Evolutionary conservation across 2,113 vertebrate genomes (phyloP).

Genomic region (Cyanocitta stelleri): DNA sequence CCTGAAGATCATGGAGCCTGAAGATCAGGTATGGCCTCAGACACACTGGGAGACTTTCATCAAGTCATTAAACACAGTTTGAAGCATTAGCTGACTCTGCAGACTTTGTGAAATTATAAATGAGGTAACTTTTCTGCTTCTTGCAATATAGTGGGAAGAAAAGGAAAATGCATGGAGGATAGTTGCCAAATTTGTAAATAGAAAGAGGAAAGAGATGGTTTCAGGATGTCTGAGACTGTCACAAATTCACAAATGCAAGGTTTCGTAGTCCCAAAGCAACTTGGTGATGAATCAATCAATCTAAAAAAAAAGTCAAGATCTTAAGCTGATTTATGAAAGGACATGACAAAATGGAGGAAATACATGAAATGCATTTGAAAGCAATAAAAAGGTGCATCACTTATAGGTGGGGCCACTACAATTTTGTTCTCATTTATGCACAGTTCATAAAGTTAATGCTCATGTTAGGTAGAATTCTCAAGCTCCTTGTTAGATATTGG

Average conservation of each 20-base stretch:
- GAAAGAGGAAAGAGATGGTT: neutral
- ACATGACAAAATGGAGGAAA: neutral
- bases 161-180: neutral
- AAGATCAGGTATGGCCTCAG: neutral
- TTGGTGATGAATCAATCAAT: neutral
- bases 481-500: neutral
- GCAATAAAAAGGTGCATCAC: neutral
- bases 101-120: neutral
- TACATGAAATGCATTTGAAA: neutral
- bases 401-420: accelerated
- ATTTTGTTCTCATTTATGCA: neutral
- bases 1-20: neutral
- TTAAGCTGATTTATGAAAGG: neutral
- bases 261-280: neutral
- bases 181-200: neutral
- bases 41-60: neutral
- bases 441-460: neutral
- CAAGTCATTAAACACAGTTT: neutral
- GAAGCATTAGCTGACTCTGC: neutral
- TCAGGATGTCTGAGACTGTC: neutral
- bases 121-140: neutral
- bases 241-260: neutral
- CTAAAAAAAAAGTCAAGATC: neutral
- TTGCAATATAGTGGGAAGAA: neutral
- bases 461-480: neutral